Conservation (phyloP, 2,888 invertebrate species). For the Lycaena phlaeas region DNA sequence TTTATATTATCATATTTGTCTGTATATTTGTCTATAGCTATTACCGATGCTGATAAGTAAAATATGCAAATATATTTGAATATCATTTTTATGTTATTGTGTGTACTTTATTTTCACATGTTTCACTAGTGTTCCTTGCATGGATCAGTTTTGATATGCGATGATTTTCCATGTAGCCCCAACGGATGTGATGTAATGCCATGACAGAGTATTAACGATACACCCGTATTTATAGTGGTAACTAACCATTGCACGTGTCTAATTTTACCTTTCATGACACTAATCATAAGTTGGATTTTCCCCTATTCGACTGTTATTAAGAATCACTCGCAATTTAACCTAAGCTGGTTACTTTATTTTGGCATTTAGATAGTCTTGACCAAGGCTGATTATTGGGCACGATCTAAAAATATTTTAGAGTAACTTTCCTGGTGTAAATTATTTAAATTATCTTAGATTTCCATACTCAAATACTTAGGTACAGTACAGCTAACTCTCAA, state of each 20-base stretch:
- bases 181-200: not conserved
- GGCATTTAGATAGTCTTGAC: too few relatives aligned
- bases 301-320: not conserved
- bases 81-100: not conserved
- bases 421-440: too few relatives aligned
- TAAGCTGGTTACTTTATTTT: too few relatives aligned
- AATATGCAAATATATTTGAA: not conserved
- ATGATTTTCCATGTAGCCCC: not conserved
- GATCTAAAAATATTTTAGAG: too few relatives aligned
- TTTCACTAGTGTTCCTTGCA: not conserved
- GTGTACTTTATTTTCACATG: not conserved
- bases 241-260: not conserved
- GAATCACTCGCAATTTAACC: too few relatives aligned
- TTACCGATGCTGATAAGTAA: constrained; percentile 5
- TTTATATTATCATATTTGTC: constrained; percentile 80
- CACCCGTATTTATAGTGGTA: not conserved
- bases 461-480: too few relatives aligned
- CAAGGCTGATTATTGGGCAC: too few relatives aligned
- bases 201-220: not conserved
- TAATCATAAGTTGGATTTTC: not conserved
- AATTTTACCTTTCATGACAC: not conserved
- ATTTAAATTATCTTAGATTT: too few relatives aligned
- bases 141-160: not conserved
- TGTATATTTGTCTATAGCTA: constrained; percentile 57
- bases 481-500: too few relatives aligned